Base-by-base conservation (phyloP, 2,113 vertebrate genomes). In the Ameiurus melas region DNA sequence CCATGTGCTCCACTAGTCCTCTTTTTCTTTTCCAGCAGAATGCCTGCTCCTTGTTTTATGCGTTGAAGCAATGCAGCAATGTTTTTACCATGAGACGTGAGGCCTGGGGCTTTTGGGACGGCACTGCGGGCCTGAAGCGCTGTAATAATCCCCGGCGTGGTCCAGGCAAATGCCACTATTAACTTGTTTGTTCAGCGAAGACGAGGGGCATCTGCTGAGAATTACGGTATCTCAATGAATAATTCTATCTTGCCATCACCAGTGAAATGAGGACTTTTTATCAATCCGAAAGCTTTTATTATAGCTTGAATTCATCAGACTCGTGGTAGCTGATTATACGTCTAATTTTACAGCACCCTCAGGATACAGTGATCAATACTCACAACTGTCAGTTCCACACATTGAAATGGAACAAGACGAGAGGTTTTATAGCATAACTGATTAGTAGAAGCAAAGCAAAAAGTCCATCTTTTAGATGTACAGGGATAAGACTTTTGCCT, bases 161-260 rank as follows among this genome's bases (percentile, higher is more conserved):
- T 77, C 62, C 64, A 89, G 47, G 88, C 88, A 92, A 92, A 90
- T 91, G 90, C 91, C 90, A 92, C 39, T 90, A 78, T 92, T 93
- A 93, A 92, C 92, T 88, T 83, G 90, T 91, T 87, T 92, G 90
- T 93, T 94, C 90, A 93, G 87, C 71, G 12, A 25, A 89, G 93
- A 93, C 88, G 89, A 91, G 85, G 30, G 90, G 88, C 92, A 91
- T 93, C 91, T 92, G 92, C 87, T 91, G 90, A 90, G 89, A 77
- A 88, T 90, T 70, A 86, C 87, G 83, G 64, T 51, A 90, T 58
- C 70, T 64, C 70, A 58, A 20, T 66, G 57, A 16, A 57, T n/a
- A 43, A n/a, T 7, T 33, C 27, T 71, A 16, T 62, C 57, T 83
- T 58, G 55, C 79, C 55, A 60, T 81, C 30, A 0, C 55, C 22